phyloP scores from a whole-genome alignment of 2,797 vertebrate genomes.

The Poecilia velifera region DNA sequence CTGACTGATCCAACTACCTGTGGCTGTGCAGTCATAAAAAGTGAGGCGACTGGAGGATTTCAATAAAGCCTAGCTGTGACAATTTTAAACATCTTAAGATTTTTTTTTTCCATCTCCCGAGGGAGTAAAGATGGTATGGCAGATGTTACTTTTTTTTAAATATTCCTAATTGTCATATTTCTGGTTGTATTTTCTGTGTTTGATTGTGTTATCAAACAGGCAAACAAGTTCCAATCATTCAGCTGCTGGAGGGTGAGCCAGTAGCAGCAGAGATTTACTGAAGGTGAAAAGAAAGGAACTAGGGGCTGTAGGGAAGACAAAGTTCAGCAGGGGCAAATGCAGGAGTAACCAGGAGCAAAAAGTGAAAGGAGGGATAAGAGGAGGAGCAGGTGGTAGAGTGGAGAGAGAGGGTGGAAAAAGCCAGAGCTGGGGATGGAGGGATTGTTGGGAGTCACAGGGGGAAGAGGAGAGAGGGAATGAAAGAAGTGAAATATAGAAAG shows the following conservation, averaged over 20 bases:
- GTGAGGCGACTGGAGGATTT: slow-evolving; percentile 80
- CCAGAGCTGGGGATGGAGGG: slow-evolving; percentile 56
- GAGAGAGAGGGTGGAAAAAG: slow-evolving; percentile 40
- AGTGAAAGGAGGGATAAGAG: slow-evolving; percentile 39
- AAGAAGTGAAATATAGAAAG: background rate
- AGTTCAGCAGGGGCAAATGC: slow-evolving; percentile 15
- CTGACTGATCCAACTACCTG: slow-evolving; percentile 77
- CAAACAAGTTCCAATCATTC: slow-evolving; percentile 88
- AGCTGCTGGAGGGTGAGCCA: slow-evolving; percentile 88
- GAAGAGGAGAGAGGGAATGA: slow-evolving; percentile 39
- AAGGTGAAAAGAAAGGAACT: slow-evolving; percentile 77
- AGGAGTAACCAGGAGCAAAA: slow-evolving; percentile 57
- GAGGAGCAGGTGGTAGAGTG: slow-evolving; percentile 69
- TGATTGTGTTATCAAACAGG: slow-evolving; percentile 79
- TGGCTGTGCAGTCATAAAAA: slow-evolving; percentile 74
- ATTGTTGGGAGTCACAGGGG: slow-evolving; percentile 45
- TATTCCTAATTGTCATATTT: slow-evolving; percentile 23
- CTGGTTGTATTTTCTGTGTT: slow-evolving; percentile 37
- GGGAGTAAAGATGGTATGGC: slow-evolving; percentile 30
- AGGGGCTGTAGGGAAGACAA: background rate
- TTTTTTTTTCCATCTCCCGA: slow-evolving; percentile 8
- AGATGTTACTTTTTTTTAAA: slow-evolving; percentile 9
- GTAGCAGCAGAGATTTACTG: slow-evolving; percentile 75
- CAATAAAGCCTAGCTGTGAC: slow-evolving; percentile 81
- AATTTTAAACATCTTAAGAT: slow-evolving; percentile 60